Evolutionary conservation across 2,113 vertebrate genomes (phyloP), one percentile per base, ranked within the genome.

Genomic region (Macquaria australasica): DNA sequence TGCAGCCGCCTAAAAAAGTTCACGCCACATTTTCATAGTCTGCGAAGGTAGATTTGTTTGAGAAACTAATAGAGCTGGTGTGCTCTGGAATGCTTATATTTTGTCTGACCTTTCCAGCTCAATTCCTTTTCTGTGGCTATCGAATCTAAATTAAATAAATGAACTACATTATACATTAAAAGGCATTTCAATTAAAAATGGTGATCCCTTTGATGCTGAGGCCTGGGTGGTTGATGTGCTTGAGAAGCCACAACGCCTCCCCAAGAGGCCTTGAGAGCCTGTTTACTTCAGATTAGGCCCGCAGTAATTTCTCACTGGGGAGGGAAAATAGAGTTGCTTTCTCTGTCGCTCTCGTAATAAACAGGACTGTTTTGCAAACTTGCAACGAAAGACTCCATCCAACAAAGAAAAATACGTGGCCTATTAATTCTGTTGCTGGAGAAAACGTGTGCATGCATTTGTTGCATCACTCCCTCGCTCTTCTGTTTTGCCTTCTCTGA

Each of bases 61-160:
- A 86, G 87, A 81, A 89, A 88, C 75, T 85, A 91, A 88, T 83
- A 69, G 68, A 73, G 84, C 43, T 8, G 51, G 31, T 68, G 83
- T 12, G 45, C 84, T 60, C 51, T 58, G 62, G 75, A 89, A 93
- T 84, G 82, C 79, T 89, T 67, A 85, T 87, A 85, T 90, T 89
- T 82, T 23, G 70, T 62, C 77, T 91, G 88, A 94, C 90, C 90
- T 93, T 94, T 94, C 73, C 88, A 79, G 82, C 88, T 91, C 79
- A 76, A 85, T 92, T 91, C 64, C 69, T 73, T 88, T 87, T 89
- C 89, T 34, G 55, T 66, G 78, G 81, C 84, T 77, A 89, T 88
- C 71, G 60, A 82, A 88, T 91, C 79, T 79, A 92, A 94, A 93
- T 93, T 89, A 89, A 93, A 93, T 88, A 93, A 91, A 95, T 91